phyloP scores from a whole-genome alignment of 2,888 invertebrate genomes.

The Tineola bisselliella region DNA sequence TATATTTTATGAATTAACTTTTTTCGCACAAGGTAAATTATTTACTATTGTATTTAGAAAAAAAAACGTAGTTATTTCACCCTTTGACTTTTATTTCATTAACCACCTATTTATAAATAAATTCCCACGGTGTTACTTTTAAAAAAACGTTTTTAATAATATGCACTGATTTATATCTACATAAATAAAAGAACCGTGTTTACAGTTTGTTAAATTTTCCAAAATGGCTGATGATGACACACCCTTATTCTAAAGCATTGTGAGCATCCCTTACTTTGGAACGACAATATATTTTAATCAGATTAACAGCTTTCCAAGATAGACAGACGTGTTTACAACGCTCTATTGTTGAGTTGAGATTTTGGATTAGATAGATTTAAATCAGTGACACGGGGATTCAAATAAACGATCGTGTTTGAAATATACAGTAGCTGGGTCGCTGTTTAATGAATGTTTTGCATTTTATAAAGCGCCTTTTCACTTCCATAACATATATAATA shows the following conservation, averaged over 20 bases:
- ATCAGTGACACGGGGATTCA: not conserved
- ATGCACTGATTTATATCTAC: not conserved
- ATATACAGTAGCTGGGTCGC: not conserved
- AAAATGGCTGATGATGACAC: not conserved
- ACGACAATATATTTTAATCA: constrained; percentile 29
- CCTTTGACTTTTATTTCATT: not conserved
- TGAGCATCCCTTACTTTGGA: constrained; percentile 20
- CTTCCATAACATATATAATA: too few relatives aligned
- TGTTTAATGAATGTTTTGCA: too few relatives aligned
- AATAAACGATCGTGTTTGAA: not conserved
- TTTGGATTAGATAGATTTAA: constrained; percentile 8
- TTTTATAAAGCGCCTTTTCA: too few relatives aligned
- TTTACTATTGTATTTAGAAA: too few relatives aligned
- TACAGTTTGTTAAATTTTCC: not conserved
- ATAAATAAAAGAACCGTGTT: not conserved
- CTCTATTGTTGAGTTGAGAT: constrained; percentile 20
- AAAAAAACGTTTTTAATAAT: not conserved
- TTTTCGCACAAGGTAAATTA: too few relatives aligned
- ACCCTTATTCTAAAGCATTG: constrained; percentile 18
- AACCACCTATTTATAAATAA: not conserved
- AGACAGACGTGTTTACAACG: constrained; percentile 23
- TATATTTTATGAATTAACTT: too few relatives aligned
- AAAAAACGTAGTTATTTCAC: too few relatives aligned
- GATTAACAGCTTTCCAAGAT: constrained; percentile 26
- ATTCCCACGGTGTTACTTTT: not conserved